Conservation (phyloP, 2,797 vertebrate species). For the Rhinogobio ventralis region DNA sequence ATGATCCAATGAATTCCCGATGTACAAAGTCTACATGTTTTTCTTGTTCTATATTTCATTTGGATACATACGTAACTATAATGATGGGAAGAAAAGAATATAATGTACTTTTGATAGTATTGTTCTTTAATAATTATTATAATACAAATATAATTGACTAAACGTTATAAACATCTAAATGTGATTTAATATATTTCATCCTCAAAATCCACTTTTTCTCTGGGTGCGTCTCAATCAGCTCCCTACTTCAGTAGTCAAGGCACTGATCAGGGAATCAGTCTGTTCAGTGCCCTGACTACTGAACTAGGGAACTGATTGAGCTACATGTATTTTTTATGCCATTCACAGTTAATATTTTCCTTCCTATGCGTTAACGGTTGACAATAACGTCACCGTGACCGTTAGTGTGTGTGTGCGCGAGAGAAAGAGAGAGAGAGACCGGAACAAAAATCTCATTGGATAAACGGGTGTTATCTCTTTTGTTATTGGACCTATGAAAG, state of each 20-base stretch:
- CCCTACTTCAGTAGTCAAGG: too few species aligned
- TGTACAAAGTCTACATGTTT: not conserved
- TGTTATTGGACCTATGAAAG: not conserved
- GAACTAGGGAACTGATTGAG: too few species aligned
- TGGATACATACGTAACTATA: too few species aligned
- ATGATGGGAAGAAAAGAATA: too few species aligned
- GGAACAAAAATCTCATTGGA: slow-evolving; percentile 18
- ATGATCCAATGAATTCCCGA: not conserved
- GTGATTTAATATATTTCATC: not conserved
- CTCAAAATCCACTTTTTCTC: not conserved
- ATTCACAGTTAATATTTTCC: not conserved
- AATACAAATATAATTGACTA: not conserved
- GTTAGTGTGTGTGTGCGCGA: not conserved
- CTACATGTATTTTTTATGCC: not conserved
- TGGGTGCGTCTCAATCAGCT: too few species aligned
- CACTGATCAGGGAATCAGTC: too few species aligned
- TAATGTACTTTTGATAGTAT: not conserved
- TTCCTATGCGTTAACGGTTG: not conserved
- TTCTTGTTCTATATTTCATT: too few species aligned
- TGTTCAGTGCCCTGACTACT: too few species aligned
- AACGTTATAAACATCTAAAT: not conserved
- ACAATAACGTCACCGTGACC: not conserved
- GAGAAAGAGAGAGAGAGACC: not conserved
- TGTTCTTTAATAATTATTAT: not conserved
- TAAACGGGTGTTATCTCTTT: not conserved